Evolutionary conservation across 64 coral and sea anemone genomes (phyloP).

Genomic region (Platygyra sinensis): DNA sequence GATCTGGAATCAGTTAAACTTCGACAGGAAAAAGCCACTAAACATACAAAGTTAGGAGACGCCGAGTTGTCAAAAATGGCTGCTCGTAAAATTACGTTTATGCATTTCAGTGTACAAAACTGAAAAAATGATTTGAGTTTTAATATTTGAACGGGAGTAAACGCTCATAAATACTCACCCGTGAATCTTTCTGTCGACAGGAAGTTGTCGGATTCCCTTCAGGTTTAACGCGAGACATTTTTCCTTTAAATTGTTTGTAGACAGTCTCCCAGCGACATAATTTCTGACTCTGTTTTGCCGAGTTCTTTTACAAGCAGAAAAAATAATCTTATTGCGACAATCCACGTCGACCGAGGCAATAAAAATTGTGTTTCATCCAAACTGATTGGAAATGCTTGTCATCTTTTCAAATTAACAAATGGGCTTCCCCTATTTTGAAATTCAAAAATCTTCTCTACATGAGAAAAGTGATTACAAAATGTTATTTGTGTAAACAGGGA

Average conservation of each 20-base stretch:
- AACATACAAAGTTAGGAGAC: too few species aligned
- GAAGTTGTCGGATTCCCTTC: neutral
- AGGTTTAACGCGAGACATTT: neutral
- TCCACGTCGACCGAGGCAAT: neutral
- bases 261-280: neutral
- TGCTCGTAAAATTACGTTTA: too few species aligned
- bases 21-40: too few species aligned
- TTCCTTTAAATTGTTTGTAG: neutral
- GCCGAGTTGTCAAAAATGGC: too few species aligned
- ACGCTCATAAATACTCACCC: neutral
- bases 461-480: neutral
- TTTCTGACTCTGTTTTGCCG: neutral
- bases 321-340: neutral
- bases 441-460: constrained; percentile 4
- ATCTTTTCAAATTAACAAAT: constrained; percentile 11
- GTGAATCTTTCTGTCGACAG: neutral
- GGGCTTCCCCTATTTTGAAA: constrained; percentile 9
- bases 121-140: too few species aligned
- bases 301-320: neutral
- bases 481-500: neutral
- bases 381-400: neutral
- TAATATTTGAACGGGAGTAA: neutral
- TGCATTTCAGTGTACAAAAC: too few species aligned
- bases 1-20: too few species aligned
- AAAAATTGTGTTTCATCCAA: neutral